Evolutionary conservation across 1,140 invertebrate genomes (phyloP).

Genomic region (Drosophila sp.): DNA sequence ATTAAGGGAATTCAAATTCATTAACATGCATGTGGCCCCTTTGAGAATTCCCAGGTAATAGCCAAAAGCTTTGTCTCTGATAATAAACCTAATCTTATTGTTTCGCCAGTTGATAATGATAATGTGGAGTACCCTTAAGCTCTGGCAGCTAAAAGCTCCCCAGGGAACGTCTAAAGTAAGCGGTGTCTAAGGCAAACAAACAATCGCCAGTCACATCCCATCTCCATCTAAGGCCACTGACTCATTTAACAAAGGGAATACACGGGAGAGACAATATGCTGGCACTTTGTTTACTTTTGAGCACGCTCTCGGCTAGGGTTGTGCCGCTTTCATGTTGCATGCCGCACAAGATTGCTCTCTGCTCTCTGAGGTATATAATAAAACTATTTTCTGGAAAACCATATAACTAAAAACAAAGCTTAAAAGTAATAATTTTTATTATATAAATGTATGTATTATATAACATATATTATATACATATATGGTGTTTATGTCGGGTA

Average conservation of each 20-base stretch:
- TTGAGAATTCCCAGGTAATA: neutral
- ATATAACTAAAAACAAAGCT: too few species aligned
- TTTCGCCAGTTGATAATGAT: slow-evolving; percentile 16
- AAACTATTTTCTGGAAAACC: neutral
- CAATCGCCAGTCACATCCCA: slow-evolving; percentile 1
- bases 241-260: neutral
- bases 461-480: too few species aligned
- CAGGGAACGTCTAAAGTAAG: slow-evolving; percentile 28
- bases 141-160: slow-evolving; percentile 21
- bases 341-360: slow-evolving; percentile 1
- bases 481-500: too few species aligned
- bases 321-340: neutral
- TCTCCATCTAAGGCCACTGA: neutral
- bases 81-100: slow-evolving; percentile 32
- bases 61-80: slow-evolving; percentile 7
- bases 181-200: slow-evolving; percentile 30
- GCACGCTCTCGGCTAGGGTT: slow-evolving; percentile 13
- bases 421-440: too few species aligned
- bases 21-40: neutral
- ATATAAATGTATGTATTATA: too few species aligned
- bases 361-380: neutral
- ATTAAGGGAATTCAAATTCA: slow-evolving; percentile 22
- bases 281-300: slow-evolving; percentile 67
- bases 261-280: neutral
- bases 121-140: slow-evolving; percentile 8